Conservation (phyloP, 2,888 invertebrate species). For the Catotricha subobsoleta region DNA sequence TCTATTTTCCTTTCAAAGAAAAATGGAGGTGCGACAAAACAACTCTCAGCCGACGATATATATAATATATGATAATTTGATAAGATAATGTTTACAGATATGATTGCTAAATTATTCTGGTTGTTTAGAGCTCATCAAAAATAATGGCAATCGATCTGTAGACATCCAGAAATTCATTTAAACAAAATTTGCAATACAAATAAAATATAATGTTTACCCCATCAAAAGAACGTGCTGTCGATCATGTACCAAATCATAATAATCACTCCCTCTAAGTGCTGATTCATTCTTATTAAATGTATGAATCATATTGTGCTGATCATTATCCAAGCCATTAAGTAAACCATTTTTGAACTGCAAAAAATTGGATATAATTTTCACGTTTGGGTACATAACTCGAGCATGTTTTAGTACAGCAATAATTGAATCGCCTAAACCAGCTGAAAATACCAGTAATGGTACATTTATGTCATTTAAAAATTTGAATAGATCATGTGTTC, state of each 20-base stretch:
- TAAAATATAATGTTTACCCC: too few species aligned
- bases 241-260: conserved; percentile 50
- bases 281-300: conserved; percentile 88
- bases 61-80: too few species aligned
- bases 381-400: conserved; percentile 46
- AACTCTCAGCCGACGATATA: too few species aligned
- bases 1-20: too few species aligned
- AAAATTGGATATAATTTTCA: conserved; percentile 75
- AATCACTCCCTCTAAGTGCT: conserved; percentile 57
- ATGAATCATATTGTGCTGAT: conserved; percentile 57
- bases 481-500: conserved; percentile 47
- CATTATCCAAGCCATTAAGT: conserved; percentile 46
- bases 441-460: conserved; percentile 86
- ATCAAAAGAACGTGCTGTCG: conserved; percentile 70
- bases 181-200: too few species aligned
- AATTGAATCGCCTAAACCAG: conserved; percentile 84
- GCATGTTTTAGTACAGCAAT: conserved; percentile 55
- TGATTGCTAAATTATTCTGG: too few species aligned
- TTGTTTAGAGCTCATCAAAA: too few species aligned
- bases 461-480: conserved; percentile 45
- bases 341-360: conserved; percentile 46
- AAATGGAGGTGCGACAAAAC: too few species aligned
- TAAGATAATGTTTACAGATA: too few species aligned
- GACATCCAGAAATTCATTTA: too few species aligned
- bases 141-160: too few species aligned